Evolutionary conservation across 2,888 invertebrate species (phyloP), one percentile per base, ranked within the genome.

Genomic region (Laspeyria flexula): DNA sequence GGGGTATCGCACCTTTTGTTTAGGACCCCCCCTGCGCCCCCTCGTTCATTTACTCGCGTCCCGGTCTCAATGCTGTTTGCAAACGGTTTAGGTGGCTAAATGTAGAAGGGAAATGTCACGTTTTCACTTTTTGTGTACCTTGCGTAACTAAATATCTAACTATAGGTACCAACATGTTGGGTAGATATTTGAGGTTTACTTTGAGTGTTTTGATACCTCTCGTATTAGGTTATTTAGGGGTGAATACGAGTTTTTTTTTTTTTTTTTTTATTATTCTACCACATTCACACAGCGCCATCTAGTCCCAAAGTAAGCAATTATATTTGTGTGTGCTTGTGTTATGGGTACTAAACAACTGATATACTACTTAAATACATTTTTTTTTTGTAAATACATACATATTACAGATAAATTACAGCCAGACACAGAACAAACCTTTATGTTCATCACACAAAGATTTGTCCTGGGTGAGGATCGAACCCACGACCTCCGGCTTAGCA

Each of bases 71-170:
- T 85, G 86, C 79, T 88, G 88, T 90, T 90, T 90, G 89, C 88
- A 79, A 86, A 89, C 87, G 90, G 88, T 90, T 90, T 90, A 88
- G 88, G 86, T 84, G 89, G 86, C 88, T 86, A 88, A 89, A 89
- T 90, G 88, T 86, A 83, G 77, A 81, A 63, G 79, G 85, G 86
- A 87, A 89, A 90, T 90, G 90, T 90, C 90, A 86, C 85, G 86
- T 78, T 89, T 88, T 87, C 86, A 86, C 88, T 90, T 89, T 85
- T 88, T 83, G 73, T 81, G 77, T 79, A 79, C 51, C 15, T 43
- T 39, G 10, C 29, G 21, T 46, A 37, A 23, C 15, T 7, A 13
- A 39, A 1, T 11, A 29, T 5, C 11, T 29, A 29, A n/a, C n/a
- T n/a, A n/a, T n/a, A n/a, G n/a, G n/a, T n/a, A n/a, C n/a, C 13